Conservation (phyloP, 2,888 invertebrate genomes). For the Philonicus albiceps region DNA sequence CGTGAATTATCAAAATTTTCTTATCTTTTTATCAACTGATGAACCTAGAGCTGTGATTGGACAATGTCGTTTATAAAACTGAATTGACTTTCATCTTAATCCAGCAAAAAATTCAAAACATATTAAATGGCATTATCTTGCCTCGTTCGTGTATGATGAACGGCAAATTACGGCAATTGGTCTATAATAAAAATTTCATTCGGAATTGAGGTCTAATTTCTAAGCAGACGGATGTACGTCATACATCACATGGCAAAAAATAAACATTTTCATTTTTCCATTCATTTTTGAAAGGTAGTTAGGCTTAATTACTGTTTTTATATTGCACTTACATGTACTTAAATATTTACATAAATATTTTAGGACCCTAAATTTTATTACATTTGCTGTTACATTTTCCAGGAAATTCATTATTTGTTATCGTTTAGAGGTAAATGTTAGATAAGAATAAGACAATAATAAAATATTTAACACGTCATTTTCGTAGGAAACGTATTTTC, state of each 20-base stretch:
- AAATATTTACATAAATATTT: no score
- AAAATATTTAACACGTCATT: no score
- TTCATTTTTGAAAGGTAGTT: neutral
- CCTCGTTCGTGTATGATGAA: neutral
- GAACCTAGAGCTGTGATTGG: neutral
- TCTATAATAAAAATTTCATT: neutral
- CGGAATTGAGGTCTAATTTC: neutral
- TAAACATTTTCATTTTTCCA: neutral
- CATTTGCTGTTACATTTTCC: no score
- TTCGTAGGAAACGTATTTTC: no score
- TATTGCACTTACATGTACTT: no score
- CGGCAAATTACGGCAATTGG: neutral
- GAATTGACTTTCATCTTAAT: neutral
- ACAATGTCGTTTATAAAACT: neutral
- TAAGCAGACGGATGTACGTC: neutral
- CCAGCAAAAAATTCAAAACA: neutral
- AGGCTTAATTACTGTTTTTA: no score
- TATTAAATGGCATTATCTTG: neutral
- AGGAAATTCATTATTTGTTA: no score
- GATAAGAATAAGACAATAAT: no score
- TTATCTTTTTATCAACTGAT: neutral
- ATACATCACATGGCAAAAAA: neutral
- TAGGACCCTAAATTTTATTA: no score
- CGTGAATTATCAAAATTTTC: neutral
- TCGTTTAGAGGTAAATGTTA: no score